These are phyloP conservation scores for Notocelia uddmanniana DNA, from an alignment of 2,888 invertebrate species.

Conservation along the genomic window DNA sequence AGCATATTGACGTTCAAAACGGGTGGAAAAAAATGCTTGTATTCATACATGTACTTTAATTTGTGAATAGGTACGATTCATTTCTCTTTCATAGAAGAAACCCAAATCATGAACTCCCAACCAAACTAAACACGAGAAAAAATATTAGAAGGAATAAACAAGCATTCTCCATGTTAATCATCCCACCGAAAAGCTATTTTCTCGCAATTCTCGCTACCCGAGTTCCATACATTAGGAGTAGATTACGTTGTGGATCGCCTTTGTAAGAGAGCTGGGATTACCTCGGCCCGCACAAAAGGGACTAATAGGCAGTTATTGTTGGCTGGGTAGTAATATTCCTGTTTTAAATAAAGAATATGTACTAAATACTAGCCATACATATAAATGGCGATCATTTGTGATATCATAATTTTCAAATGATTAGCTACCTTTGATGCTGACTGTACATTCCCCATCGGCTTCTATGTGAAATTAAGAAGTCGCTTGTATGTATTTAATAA, in stretches of 20 bases:
- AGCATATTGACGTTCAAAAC: no score
- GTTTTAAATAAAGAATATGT: slow-evolving; percentile 8
- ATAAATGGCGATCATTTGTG: background rate
- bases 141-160: slow-evolving; percentile 22
- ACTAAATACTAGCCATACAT: background rate
- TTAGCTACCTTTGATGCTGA: no score
- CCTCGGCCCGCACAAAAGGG: slow-evolving; percentile 61
- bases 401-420: no score
- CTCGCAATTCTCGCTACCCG: slow-evolving; percentile 47
- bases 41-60: background rate
- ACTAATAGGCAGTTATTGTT: slow-evolving; percentile 52
- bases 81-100: background rate
- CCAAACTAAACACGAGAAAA: slow-evolving; percentile 10
- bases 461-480: no score
- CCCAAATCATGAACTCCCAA: background rate
- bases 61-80: background rate
- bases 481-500: no score
- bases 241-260: slow-evolving; percentile 67
- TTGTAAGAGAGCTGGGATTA: slow-evolving; percentile 69
- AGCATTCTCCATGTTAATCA: slow-evolving; percentile 38
- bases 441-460: no score
- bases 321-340: slow-evolving; percentile 42
- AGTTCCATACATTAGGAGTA: slow-evolving; percentile 49
- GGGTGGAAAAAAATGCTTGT: background rate
- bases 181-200: slow-evolving; percentile 46